Conservation (phyloP, 2,797 vertebrate species). For the Gallinago solitaria region DNA sequence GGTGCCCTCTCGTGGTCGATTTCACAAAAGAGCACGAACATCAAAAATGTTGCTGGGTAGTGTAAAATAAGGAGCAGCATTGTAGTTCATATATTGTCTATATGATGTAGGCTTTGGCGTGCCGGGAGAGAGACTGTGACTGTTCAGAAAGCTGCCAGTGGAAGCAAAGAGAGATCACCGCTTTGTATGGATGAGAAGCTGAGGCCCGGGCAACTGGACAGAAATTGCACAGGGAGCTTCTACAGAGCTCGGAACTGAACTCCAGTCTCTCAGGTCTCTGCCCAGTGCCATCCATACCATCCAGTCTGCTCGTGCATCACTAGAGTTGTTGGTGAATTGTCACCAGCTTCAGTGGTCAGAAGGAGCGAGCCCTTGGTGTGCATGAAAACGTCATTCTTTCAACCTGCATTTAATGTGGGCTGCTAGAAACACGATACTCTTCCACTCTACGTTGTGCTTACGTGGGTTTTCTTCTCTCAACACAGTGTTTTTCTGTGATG, state of each 20-base stretch:
- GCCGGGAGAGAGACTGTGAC: not conserved
- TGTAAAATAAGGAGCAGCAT: not conserved
- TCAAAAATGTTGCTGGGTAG: not conserved
- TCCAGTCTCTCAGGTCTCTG: not conserved
- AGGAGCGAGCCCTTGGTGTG: not conserved
- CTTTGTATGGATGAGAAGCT: not conserved
- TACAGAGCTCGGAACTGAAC: not conserved
- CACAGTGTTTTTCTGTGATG: not conserved
- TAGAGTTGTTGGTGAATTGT: not conserved
- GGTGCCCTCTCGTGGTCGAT: conserved; percentile 36
- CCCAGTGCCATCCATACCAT: not conserved
- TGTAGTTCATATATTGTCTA: not conserved
- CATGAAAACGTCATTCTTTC: not conserved
- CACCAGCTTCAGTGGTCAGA: not conserved
- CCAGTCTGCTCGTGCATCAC: not conserved
- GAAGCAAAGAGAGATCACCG: not conserved
- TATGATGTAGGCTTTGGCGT: not conserved
- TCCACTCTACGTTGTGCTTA: not conserved
- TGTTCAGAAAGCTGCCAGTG: not conserved
- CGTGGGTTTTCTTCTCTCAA: not conserved
- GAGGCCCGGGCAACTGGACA: not conserved
- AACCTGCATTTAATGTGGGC: not conserved
- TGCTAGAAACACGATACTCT: not conserved
- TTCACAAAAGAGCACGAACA: not conserved
- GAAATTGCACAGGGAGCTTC: not conserved